Evolutionary conservation across 2,113 vertebrate genomes (phyloP), one percentile per base, ranked within the genome.

Genomic region (Paradisaea rubra): DNA sequence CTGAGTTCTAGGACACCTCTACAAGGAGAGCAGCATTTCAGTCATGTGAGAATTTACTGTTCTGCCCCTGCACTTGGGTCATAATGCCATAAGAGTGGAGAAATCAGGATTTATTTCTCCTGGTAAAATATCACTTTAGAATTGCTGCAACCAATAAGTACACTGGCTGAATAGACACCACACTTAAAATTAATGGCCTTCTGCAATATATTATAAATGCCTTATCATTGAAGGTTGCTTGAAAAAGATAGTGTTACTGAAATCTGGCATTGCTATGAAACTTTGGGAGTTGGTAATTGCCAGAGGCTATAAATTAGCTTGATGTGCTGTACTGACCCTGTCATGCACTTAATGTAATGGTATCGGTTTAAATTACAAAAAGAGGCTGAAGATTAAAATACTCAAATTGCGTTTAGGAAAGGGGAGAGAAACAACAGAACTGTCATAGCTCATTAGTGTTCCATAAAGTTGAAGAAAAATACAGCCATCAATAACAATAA

Each of bases 361-460:
- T 70, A 87, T 87, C 72, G 78, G 41, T 81, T 45, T 91, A 91
- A 76, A 87, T 92, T 92, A 87, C 44, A 61, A 49, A 77, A 95
- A 70, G 50, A 87, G 16, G 3, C 13, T 57, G 77, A 79, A 53
- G 31, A 49, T 53, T 81, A 68, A 88, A 78, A 81, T 77, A 41
- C 47, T 77, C 23, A 70, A 20, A 81, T 33, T 73, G 8, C 41
- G 15, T 10, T 59, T 59, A 42, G 15, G 22, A 81, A 50, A 52
- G 11, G 7, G 37, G n/a, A 65, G 14, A 65, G n/a, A 64, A 90
- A 60, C 8, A 78, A 78, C 5, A 66, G 47, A 69, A 69, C 22
- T 81, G 22, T 25, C 33, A 31, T 16, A 68, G 42, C 7, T 72
- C 23, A 33, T 86, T 74, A 86, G 2, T 53, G 66, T 84, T 91